Conservation (phyloP, 1,140 invertebrate genomes). For the Halictus rubicundus region DNA sequence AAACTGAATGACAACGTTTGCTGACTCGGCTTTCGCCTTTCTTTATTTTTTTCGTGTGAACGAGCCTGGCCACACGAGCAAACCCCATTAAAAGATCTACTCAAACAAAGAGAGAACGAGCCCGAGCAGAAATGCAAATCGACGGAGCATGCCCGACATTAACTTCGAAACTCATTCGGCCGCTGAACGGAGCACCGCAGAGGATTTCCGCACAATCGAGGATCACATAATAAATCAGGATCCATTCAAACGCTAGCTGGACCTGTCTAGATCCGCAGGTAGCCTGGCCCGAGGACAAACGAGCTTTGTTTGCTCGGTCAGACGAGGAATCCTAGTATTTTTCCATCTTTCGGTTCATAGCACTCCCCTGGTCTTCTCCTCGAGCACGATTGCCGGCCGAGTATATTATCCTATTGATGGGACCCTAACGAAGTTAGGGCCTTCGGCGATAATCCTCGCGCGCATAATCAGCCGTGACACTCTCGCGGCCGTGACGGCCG, state of each 20-base stretch:
- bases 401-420: slow-evolving; percentile 49
- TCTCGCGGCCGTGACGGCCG: slow-evolving; percentile 17
- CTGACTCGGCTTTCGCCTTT: neutral
- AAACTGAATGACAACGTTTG: neutral
- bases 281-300: neutral
- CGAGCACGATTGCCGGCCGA: neutral
- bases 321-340: neutral
- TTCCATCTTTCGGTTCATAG: neutral
- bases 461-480: slow-evolving; percentile 41
- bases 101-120: neutral
- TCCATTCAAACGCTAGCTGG: neutral
- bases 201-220: neutral
- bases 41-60: too few species aligned
- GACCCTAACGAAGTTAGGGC: slow-evolving; percentile 18
- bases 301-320: neutral
- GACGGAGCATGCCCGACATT: neutral
- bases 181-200: neutral
- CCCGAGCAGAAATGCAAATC: too few species aligned
- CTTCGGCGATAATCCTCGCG: slow-evolving; percentile 24
- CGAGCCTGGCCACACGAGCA: too few species aligned
- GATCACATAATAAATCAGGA: neutral
- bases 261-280: neutral
- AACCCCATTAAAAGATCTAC: neutral
- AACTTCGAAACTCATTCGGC: neutral
- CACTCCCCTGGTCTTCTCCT: slow-evolving; percentile 4